Conservation (phyloP, 2,113 vertebrate genomes). For the Oreochromis spilurus region DNA sequence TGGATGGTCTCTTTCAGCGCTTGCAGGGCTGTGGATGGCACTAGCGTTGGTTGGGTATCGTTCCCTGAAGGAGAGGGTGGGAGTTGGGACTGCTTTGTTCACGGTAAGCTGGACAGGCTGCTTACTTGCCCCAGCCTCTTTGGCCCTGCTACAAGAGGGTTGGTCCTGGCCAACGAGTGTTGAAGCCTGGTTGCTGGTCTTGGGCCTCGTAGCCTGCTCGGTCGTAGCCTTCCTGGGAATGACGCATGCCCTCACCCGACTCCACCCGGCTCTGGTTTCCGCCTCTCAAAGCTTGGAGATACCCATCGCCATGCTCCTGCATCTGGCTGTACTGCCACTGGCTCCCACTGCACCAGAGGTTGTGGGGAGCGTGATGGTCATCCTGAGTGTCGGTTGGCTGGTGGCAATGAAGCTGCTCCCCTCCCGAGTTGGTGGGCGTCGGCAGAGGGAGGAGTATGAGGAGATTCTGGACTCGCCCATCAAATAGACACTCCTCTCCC, state of each 20-base stretch:
- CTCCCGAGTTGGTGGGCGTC: slow-evolving; percentile 73
- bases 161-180: slow-evolving; percentile 76
- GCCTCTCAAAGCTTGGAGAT: slow-evolving; percentile 90
- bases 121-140: slow-evolving; percentile 78
- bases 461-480: slow-evolving; percentile 93
- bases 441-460: slow-evolving; percentile 82
- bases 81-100: slow-evolving; percentile 89
- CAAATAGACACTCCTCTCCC: slow-evolving; percentile 72
- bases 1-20: slow-evolving; percentile 88
- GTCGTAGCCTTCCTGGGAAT: slow-evolving; percentile 87
- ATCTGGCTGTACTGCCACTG: slow-evolving; percentile 78
- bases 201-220: slow-evolving; percentile 84
- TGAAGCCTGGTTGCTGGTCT: slow-evolving; percentile 77
- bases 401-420: slow-evolving; percentile 65
- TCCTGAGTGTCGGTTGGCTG: slow-evolving; percentile 76
- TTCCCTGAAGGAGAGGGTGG: slow-evolving; percentile 86
- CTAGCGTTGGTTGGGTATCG: slow-evolving; percentile 91
- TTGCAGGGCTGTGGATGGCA: slow-evolving; percentile 88
- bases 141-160: slow-evolving; percentile 84
- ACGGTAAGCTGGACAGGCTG: slow-evolving; percentile 92
- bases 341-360: slow-evolving; percentile 81
- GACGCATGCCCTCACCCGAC: slow-evolving; percentile 85
- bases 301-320: slow-evolving; percentile 83
- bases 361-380: slow-evolving; percentile 81
- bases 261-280: slow-evolving; percentile 90